These are phyloP conservation scores for Lordiphosa clarofinis DNA, from an alignment of 1,140 invertebrate species.

Conservation along the genomic window DNA sequence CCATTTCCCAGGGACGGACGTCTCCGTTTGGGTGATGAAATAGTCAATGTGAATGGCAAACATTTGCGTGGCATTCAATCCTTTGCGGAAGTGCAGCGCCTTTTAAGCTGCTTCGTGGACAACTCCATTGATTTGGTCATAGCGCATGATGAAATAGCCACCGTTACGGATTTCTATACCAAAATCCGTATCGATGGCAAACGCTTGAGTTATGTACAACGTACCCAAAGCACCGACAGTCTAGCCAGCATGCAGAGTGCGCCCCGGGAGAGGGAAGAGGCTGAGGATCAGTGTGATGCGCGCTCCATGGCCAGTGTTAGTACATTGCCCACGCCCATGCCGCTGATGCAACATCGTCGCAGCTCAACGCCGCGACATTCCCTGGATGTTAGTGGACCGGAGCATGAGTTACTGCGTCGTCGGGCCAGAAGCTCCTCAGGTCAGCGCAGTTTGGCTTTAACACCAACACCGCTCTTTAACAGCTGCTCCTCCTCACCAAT, in stretches of 20 bases:
- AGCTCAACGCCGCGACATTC: constrained; percentile 68
- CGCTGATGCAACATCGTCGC: constrained; percentile 70
- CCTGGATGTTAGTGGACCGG: constrained; percentile 45
- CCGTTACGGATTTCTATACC: constrained; percentile 75
- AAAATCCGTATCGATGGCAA: constrained; percentile 75
- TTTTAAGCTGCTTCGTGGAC: constrained; percentile 79
- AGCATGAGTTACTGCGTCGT: constrained; percentile 51
- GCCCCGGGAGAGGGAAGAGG: constrained; percentile 42
- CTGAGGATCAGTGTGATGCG: constrained; percentile 55
- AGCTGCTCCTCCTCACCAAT: constrained; percentile 42
- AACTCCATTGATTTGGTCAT: constrained; percentile 83
- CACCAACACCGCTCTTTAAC: constrained; percentile 69
- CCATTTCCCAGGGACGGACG: constrained; percentile 85
- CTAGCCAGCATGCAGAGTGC: constrained; percentile 66
- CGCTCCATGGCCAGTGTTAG: constrained; percentile 64
- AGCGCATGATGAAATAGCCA: constrained; percentile 81
- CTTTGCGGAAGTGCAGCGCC: constrained; percentile 82
- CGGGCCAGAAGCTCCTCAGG: constrained; percentile 68
- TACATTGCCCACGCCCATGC: constrained; percentile 67
- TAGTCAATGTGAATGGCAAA: constrained; percentile 91
- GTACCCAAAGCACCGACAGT: constrained; percentile 71
- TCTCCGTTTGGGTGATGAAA: constrained; percentile 90
- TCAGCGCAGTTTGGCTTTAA: constrained; percentile 74
- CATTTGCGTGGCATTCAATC: constrained; percentile 87
- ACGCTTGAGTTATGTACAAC: constrained; percentile 60